phyloP scores from a whole-genome alignment of 2,888 invertebrate species.

The Oscheius onirici region DNA sequence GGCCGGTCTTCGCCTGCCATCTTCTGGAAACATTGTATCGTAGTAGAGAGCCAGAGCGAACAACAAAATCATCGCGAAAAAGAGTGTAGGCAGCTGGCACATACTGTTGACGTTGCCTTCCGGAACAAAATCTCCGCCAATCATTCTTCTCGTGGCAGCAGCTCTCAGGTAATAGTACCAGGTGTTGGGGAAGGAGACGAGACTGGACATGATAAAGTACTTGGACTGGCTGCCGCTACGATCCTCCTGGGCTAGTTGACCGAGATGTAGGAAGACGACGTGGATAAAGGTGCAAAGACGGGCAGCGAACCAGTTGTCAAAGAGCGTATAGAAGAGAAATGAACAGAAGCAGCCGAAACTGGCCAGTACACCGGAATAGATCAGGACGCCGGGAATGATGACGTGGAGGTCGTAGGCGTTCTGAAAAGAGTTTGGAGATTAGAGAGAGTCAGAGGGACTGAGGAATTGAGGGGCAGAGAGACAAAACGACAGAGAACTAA shows the following conservation, averaged over 20 bases:
- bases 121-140: constrained; percentile 3
- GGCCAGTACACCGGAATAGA: constrained; percentile 1
- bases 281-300: not conserved
- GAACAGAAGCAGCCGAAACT: not conserved
- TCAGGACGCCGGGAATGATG: constrained; percentile 5
- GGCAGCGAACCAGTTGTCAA: not conserved
- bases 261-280: constrained; percentile 4
- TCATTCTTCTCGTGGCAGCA: not conserved
- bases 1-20: not conserved
- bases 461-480: too few relatives aligned
- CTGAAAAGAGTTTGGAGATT: not conserved
- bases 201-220: not conserved
- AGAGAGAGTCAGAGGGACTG: not conserved
- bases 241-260: constrained; percentile 13
- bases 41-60: constrained; percentile 1
- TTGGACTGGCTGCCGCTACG: not conserved
- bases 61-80: not conserved
- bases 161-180: constrained; percentile 14
- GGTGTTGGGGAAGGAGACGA: constrained; percentile 7
- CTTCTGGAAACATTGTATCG: constrained; percentile 10
- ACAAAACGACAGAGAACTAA: not conserved
- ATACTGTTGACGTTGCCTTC: not conserved
- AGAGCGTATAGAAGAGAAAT: not conserved
- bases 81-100: not conserved
- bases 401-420: not conserved